Conservation (phyloP, 2,113 vertebrate genomes). For the Perca schrenkii region DNA sequence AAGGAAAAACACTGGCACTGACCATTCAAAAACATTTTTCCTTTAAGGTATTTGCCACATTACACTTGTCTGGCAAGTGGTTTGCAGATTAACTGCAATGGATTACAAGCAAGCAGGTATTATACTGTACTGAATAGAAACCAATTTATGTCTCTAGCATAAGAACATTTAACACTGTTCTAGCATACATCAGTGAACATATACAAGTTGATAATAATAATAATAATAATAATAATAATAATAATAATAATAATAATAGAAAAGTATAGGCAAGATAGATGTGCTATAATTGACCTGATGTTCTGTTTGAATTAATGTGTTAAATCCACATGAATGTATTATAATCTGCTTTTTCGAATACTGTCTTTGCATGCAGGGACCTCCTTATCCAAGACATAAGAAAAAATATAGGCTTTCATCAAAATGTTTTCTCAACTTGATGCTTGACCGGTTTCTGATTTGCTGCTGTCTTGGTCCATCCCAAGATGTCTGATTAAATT, state of each 20-base stretch:
- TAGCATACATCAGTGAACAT: too few species aligned
- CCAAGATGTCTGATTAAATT: constrained; percentile 55
- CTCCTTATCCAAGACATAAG: neutral
- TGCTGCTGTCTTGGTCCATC: constrained; percentile 19
- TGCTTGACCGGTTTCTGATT: constrained; percentile 38
- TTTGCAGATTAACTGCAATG: neutral
- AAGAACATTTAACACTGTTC: neutral
- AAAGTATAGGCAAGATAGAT: too few species aligned
- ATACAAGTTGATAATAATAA: too few species aligned
- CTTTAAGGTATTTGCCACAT: neutral
- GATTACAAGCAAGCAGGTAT: neutral
- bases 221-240: too few species aligned
- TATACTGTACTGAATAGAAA: neutral
- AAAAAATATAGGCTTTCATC: neutral
- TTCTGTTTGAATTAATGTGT: neutral
- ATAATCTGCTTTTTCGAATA: neutral
- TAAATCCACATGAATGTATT: neutral
- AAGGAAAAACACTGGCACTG: neutral
- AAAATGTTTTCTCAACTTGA: constrained; percentile 36
- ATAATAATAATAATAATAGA: too few species aligned
- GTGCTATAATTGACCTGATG: neutral
- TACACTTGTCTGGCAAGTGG: neutral
- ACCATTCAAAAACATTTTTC: neutral
- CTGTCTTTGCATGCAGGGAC: neutral
- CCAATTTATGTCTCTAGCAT: neutral